A percentile compares a stretch with the other conserved stretches of the same genome.
Evolutionary conservation across 1,140 invertebrate genomes (phyloP).

Genomic region (Drosophila athabasca): DNA sequence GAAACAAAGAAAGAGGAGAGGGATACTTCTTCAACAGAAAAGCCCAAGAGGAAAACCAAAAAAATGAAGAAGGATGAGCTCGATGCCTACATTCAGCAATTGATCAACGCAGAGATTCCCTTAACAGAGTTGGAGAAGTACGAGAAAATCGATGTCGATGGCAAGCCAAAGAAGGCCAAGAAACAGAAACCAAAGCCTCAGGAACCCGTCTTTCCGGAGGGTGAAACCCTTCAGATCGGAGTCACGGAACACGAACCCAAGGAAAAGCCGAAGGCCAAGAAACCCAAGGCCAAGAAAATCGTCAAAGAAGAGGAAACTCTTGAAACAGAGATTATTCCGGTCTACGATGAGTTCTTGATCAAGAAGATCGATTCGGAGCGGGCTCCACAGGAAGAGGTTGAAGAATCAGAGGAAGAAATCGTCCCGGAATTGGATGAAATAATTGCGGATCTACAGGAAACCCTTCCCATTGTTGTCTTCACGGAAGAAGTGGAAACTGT

Average conservation of each 20-base stretch:
- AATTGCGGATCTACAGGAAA: constrained; percentile 39
- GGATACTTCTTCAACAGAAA: constrained; percentile 49
- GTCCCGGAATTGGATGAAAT: constrained; percentile 44
- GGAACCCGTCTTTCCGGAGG: constrained; percentile 36
- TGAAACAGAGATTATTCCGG: constrained; percentile 20
- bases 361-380: constrained; percentile 43
- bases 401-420: constrained; percentile 4
- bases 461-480: constrained; percentile 40
- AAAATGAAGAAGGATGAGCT: constrained; percentile 77
- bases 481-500: constrained; percentile 35
- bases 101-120: constrained; percentile 79
- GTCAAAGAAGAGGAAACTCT: constrained; percentile 1
- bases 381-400: neutral
- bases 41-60: constrained; percentile 51
- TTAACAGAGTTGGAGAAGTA: constrained; percentile 82
- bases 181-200: constrained; percentile 65
- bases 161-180: constrained; percentile 68
- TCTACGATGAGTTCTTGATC: constrained; percentile 52
- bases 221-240: constrained; percentile 56
- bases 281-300: constrained; percentile 35
- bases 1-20: constrained; percentile 35
- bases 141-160: constrained; percentile 80
- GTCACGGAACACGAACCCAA: constrained; percentile 59
- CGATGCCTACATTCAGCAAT: constrained; percentile 76
- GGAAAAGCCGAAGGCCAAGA: constrained; percentile 61